These are phyloP conservation scores for Phengaris alcon DNA, from an alignment of 2,888 invertebrate genomes.

Conservation along the genomic window DNA sequence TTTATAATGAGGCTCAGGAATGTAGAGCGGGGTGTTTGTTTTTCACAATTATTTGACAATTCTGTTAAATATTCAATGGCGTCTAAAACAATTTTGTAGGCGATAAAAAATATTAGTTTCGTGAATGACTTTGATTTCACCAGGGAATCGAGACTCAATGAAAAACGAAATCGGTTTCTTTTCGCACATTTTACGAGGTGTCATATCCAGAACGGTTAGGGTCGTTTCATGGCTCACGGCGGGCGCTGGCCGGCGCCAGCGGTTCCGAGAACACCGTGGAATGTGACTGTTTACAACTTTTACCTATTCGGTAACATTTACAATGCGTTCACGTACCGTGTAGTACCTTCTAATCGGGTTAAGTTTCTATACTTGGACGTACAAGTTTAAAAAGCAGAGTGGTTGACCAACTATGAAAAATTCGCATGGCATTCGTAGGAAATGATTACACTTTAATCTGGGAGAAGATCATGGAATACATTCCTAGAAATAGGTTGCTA, in stretches of 20 bases:
- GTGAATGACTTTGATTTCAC: slow-evolving; percentile 6
- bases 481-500: not conserved
- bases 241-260: slow-evolving; percentile 57
- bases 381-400: not conserved
- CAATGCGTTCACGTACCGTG: slow-evolving; percentile 61
- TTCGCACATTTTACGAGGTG: not conserved
- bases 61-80: not conserved
- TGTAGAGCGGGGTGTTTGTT: not conserved
- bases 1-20: not conserved
- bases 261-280: slow-evolving; percentile 68
- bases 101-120: not conserved
- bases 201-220: slow-evolving; percentile 33
- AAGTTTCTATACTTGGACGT: slow-evolving; percentile 10
- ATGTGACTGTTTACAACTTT: slow-evolving; percentile 76
- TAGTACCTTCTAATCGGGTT: slow-evolving; percentile 35
- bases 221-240: slow-evolving; percentile 36
- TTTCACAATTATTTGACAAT: not conserved
- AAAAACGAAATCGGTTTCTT: slow-evolving; percentile 2
- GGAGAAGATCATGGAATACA: not conserved
- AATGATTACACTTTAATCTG: not conserved
- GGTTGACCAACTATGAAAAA: not conserved
- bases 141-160: slow-evolving; percentile 2
- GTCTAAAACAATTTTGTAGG: not conserved
- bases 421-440: not conserved
- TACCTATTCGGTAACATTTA: slow-evolving; percentile 75